A percentile compares a stretch with the other conserved stretches of the same genome.
phyloP scores from a whole-genome alignment of 2,113 vertebrate genomes.

The Sardina pilchardus region DNA sequence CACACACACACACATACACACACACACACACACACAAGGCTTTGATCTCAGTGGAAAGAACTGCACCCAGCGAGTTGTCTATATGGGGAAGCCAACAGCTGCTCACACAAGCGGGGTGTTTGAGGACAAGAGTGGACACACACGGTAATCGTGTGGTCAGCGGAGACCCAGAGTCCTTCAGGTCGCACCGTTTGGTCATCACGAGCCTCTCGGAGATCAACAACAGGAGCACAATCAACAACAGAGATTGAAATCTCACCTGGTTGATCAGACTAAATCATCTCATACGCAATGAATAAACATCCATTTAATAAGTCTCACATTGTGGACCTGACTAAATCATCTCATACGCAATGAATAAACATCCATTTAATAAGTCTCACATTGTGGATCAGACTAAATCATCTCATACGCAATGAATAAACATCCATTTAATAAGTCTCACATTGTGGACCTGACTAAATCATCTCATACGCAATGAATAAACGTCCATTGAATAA shows the following conservation, averaged over 20 bases:
- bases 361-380: too few species aligned
- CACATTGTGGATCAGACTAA: too few species aligned
- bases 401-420: neutral
- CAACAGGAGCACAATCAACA: neutral
- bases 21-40: too few species aligned
- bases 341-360: neutral
- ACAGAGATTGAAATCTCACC: neutral
- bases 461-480: neutral
- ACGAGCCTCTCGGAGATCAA: neutral
- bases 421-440: neutral
- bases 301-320: too few species aligned
- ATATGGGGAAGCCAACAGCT: slow-evolving; percentile 11
- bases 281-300: neutral
- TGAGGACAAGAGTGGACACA: neutral
- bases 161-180: neutral
- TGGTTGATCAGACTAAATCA: neutral
- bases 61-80: neutral
- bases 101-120: neutral
- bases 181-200: neutral
- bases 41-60: slow-evolving; percentile 9
- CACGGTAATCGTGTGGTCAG: neutral
- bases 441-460: too few species aligned
- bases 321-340: too few species aligned
- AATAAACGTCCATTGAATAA: neutral
- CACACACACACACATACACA: too few species aligned